Evolutionary conservation across 37 sponge, comb jelly and placozoan genomes (phyloP).

Genomic region (Chondrosia reniformis): DNA sequence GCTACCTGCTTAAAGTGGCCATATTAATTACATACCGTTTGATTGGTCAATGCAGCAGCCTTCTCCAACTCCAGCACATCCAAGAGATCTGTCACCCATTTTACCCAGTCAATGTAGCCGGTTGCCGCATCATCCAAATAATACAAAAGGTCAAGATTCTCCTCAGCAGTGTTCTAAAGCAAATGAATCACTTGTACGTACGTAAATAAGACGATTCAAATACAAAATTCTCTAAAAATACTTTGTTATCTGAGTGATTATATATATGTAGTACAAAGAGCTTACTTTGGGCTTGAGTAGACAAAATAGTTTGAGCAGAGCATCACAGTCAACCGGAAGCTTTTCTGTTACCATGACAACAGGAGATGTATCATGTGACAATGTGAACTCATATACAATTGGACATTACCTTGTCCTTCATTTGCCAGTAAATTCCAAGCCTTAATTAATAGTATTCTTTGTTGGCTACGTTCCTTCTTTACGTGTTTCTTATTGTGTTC

Average conservation of each 20-base stretch:
- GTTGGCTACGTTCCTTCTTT: constrained; percentile 55
- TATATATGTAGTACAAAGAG: not conserved
- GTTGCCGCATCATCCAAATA: constrained; percentile 9
- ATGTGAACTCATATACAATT: not conserved
- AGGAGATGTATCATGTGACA: not conserved
- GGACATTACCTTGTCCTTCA: constrained; percentile 49
- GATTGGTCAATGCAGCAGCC: no score
- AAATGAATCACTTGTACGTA: no score
- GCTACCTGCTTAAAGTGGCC: no score
- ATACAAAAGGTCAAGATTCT: constrained; percentile 39
- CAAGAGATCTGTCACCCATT: constrained; percentile 40
- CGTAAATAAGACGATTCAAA: no score
- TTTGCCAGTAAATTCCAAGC: constrained; percentile 77
- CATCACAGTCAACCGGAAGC: constrained; percentile 41
- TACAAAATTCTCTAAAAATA: no score
- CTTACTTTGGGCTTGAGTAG: constrained; percentile 64
- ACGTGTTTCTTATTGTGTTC: constrained; percentile 53
- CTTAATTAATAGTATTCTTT: constrained; percentile 63
- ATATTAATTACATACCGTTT: no score
- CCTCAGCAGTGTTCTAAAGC: constrained; percentile 49
- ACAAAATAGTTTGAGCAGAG: constrained; percentile 39
- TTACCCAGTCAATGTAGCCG: constrained; percentile 35
- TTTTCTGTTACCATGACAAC: constrained; percentile 12
- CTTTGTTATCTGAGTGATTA: no score
- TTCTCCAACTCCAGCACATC: constrained; percentile 14